Percentiles rank a stretch among this genome's conserved stretches.
Evolutionary conservation across 2,888 invertebrate species (phyloP).

Genomic region (Tipula confusa): DNA sequence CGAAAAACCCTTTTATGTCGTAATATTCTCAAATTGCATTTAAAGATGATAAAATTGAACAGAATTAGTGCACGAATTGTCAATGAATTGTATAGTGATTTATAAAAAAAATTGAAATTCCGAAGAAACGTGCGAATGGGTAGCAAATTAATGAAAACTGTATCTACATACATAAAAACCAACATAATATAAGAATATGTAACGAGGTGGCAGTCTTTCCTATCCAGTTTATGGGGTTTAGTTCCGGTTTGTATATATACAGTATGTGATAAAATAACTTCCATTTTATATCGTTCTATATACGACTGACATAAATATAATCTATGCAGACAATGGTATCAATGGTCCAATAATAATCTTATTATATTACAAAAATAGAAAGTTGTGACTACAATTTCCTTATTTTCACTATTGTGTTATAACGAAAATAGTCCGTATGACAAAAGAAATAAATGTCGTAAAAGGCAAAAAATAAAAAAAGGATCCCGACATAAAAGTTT

Average conservation of each 20-base stretch:
- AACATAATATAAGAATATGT: neutral
- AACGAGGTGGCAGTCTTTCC: neutral
- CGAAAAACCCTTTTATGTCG: neutral
- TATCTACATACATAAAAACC: no score
- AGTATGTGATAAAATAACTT: neutral
- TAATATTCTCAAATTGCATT: neutral
- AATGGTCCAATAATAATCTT: constrained; percentile 20
- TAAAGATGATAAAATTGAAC: neutral
- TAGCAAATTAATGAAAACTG: neutral
- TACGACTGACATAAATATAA: neutral
- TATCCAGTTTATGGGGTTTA: neutral
- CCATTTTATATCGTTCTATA: neutral
- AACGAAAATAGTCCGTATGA: neutral
- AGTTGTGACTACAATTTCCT: neutral
- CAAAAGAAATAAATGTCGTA: neutral
- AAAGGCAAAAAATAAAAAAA: no score
- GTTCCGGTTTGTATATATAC: neutral
- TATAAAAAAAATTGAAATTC: neutral
- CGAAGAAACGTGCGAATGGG: neutral
- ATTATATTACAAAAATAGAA: neutral
- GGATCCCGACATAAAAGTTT: neutral
- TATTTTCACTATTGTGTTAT: neutral
- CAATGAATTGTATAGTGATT: neutral
- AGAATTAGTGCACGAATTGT: neutral
- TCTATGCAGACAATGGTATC: neutral